Conservation (phyloP, 1,140 invertebrate genomes). For the Ceratoteleas bidentatus region DNA sequence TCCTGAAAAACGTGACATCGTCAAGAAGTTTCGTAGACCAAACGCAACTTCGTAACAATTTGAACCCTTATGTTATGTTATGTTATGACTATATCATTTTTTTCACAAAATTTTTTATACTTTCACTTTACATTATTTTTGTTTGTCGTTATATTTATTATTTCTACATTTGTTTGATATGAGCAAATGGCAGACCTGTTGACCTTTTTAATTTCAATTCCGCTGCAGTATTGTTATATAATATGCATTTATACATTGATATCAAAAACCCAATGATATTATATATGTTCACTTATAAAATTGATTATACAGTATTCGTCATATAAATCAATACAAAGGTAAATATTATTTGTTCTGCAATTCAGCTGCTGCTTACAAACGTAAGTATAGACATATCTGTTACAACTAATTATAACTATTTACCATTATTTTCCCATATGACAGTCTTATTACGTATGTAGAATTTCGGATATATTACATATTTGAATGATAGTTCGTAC, state of each 20-base stretch:
- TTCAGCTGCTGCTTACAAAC: no score
- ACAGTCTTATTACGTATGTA: no score
- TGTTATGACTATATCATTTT: conserved; percentile 13
- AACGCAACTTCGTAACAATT: conserved; percentile 33
- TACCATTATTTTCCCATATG: no score
- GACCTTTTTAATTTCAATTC: conserved; percentile 71
- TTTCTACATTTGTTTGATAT: conserved; percentile 71
- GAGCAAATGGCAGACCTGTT: conserved; percentile 76
- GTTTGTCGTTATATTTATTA: conserved; percentile 50
- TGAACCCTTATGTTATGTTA: conserved; percentile 1
- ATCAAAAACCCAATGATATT: background rate
- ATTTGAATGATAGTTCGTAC: no score
- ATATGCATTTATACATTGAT: background rate
- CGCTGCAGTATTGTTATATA: conserved; percentile 7
- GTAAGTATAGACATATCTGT: no score
- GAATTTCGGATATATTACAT: no score
- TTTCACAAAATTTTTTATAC: conserved; percentile 28
- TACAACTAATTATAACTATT: no score
- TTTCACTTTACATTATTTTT: conserved; percentile 57
- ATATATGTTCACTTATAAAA: background rate
- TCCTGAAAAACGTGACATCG: conserved; percentile 61
- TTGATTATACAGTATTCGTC: no score
- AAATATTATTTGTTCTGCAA: no score
- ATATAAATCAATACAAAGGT: no score
- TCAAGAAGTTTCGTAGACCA: conserved; percentile 48